Base-by-base conservation (phyloP, 2,888 invertebrate genomes). In the Vanessa cardui region DNA sequence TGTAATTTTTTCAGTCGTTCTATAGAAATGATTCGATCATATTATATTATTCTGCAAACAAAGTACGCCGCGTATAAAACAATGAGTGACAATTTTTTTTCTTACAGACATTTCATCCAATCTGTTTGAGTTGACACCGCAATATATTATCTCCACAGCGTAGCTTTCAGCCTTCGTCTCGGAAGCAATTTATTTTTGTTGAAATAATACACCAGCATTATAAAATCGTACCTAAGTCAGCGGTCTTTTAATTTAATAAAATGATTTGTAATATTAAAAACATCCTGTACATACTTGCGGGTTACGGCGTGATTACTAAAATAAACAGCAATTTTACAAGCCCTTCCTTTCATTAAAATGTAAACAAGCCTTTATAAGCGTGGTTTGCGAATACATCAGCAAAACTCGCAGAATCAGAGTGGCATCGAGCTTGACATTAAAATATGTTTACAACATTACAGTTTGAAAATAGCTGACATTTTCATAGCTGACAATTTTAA, bases 341-440 rank as follows among this genome's bases (percentile, higher is more conserved):
- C 78, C 77, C 79, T 79, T 79, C 81, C 77, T 86, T 85, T 87
- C 84, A 89, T 88, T 85, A 87, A 88, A 86, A 87, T 87, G 86
- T 88, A 87, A 88, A 89, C 87, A 66, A 62, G 61, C 54, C 59
- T 68, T 18, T 50, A 66, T 61, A 60, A 52, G n/a, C 31, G 62
- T 44, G 26, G 18, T 20, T 58, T 18, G 20, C 26, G 46, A 64
- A 64, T 65, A 62, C 58, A 59, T 64, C 61, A 58, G 58, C 44
- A 63, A 61, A 66, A 69, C 50, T 58, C 39, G 52, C 64, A 52
- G 49, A 61, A 44, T n/a, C 26, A 44, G 12, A 16, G 31, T 20
- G 21, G 9, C 21, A 58, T 46, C 49, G 20, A 61, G 20, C 16
- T 7, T 45, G 33, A 49, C 31, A 63, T 63, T 8, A 56, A 56